These are phyloP conservation scores for Apis laboriosa DNA, from an alignment of 1,140 invertebrate species.

Conservation along the genomic window DNA sequence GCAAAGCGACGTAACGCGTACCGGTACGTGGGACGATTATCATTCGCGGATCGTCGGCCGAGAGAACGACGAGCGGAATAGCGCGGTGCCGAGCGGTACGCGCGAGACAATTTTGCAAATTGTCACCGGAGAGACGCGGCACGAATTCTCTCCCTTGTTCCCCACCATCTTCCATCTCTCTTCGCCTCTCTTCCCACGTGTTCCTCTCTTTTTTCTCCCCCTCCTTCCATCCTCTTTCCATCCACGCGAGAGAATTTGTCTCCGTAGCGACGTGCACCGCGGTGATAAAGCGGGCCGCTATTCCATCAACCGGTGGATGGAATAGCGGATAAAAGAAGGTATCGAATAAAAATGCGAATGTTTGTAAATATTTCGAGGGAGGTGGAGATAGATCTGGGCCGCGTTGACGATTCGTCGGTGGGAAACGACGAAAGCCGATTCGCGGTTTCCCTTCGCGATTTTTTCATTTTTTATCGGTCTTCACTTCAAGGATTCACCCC, in stretches of 20 bases:
- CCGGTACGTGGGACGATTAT: slow-evolving; percentile 37
- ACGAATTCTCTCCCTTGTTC: background rate
- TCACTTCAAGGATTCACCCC: background rate
- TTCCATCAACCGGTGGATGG: background rate
- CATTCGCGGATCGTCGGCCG: slow-evolving; percentile 33
- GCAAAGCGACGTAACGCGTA: slow-evolving; percentile 6
- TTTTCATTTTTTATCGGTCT: background rate
- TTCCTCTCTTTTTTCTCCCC: background rate
- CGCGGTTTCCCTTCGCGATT: slow-evolving; percentile 7
- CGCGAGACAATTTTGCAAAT: slow-evolving; percentile 39
- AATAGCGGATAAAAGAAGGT: background rate
- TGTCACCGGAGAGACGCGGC: slow-evolving; percentile 12
- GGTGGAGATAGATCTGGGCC: background rate
- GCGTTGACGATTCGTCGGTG: background rate
- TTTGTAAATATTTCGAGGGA: slow-evolving; percentile 18
- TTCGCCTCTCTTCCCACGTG: background rate
- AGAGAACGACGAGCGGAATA: background rate
- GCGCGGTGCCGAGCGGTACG: background rate
- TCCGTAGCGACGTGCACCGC: background rate
- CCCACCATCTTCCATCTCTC: background rate
- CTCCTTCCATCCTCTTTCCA: background rate
- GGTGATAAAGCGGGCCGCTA: background rate
- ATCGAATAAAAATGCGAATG: slow-evolving; percentile 6
- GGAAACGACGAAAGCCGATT: slow-evolving; percentile 11
- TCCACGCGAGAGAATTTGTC: background rate